Conservation (phyloP, 2,797 vertebrate species). For the Lates japonicus region DNA sequence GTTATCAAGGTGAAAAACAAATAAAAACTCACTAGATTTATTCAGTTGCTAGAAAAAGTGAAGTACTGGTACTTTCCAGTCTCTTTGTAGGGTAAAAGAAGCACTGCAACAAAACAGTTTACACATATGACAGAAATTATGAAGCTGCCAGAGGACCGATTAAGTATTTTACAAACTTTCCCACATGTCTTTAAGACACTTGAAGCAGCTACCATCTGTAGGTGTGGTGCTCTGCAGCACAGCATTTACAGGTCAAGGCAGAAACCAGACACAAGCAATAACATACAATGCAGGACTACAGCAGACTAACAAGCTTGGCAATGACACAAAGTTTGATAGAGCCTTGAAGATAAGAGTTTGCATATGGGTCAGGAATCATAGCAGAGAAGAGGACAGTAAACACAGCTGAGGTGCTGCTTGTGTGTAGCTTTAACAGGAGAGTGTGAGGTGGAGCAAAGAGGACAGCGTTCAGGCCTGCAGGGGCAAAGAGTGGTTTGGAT, state of each 20-base stretch:
- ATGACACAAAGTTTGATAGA: conserved; percentile 48
- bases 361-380: conserved; percentile 39
- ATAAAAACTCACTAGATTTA: background rate
- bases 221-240: conserved; percentile 7
- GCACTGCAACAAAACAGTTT: conserved; percentile 20
- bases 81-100: background rate
- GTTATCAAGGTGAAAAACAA: background rate
- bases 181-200: background rate
- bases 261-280: conserved; percentile 27
- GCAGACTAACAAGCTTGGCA: conserved; percentile 38
- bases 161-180: conserved; percentile 7
- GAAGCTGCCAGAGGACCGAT: background rate
- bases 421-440: background rate
- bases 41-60: no score
- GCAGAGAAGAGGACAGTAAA: conserved; percentile 30
- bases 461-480: conserved; percentile 31
- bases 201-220: background rate
- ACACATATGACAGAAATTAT: background rate
- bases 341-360: conserved; percentile 51
- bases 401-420: conserved; percentile 41
- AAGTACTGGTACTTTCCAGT: background rate
- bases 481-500: conserved; percentile 35
- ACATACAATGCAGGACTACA: conserved; percentile 28
- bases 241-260: conserved; percentile 26
- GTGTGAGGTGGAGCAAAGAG: conserved; percentile 21